A percentile compares a stretch with the other conserved stretches of the same genome.
Conservation (phyloP, 2,113 vertebrate species). For the Parotia lawesii region DNA sequence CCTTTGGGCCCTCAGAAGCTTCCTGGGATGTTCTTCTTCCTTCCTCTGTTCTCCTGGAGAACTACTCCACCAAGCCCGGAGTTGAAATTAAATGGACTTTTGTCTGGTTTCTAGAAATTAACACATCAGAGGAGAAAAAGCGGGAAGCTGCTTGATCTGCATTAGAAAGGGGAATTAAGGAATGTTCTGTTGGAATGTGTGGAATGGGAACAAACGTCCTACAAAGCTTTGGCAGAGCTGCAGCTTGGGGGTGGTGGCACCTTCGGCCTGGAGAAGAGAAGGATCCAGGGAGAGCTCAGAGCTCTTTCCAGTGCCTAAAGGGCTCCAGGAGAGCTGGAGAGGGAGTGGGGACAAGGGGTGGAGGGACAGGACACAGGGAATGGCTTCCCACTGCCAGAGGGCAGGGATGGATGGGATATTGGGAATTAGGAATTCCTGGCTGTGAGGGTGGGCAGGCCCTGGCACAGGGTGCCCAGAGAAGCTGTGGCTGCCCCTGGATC, state of each 20-base stretch:
- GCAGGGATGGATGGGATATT: rapidly evolving
- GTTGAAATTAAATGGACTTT: neutral
- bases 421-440: neutral
- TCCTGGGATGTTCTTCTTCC: neutral
- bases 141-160: neutral
- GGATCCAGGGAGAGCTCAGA: rapidly evolving
- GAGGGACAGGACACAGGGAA: neutral
- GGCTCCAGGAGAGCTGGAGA: neutral
- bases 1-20: conserved; percentile 28
- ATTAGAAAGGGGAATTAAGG: neutral
- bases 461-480: rapidly evolving
- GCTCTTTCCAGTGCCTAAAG: rapidly evolving
- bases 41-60: neutral
- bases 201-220: neutral
- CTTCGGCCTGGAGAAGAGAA: neutral
- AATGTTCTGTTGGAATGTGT: neutral
- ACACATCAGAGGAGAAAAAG: neutral
- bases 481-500: neutral
- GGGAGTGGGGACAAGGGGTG: neutral
- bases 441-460: neutral
- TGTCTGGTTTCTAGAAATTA: conserved; percentile 28
- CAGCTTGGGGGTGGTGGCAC: neutral
- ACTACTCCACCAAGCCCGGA: neutral
- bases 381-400: rapidly evolving
- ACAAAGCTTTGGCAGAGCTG: neutral